Percentiles rank a stretch among this genome's conserved stretches.
These are phyloP conservation scores for Aleiodes leptofemur DNA, from an alignment of 2,888 invertebrate genomes.

Conservation along the genomic window DNA sequence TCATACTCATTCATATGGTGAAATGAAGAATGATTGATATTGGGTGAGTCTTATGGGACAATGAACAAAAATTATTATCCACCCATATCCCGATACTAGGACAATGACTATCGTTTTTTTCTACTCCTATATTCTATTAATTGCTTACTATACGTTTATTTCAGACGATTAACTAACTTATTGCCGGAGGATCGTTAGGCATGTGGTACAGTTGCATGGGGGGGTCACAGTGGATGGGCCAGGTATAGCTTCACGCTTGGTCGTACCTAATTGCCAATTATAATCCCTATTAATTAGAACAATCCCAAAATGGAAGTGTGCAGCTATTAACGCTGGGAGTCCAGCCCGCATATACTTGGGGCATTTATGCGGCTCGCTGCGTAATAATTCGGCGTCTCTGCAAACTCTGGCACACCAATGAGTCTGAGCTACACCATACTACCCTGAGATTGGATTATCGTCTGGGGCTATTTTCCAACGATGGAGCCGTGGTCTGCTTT, in stretches of 20 bases:
- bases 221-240: constrained; percentile 27
- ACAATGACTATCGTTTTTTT: neutral
- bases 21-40: no score
- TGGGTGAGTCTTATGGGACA: no score
- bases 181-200: constrained; percentile 35
- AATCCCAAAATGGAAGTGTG: constrained; percentile 66
- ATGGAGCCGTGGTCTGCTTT: constrained; percentile 69
- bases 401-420: constrained; percentile 29
- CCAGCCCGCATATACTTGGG: constrained; percentile 56
- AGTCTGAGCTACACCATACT: constrained; percentile 36
- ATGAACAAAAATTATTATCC: no score
- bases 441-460: constrained; percentile 67
- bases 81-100: no score
- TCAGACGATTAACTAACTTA: constrained; percentile 31
- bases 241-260: constrained; percentile 46
- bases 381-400: constrained; percentile 67
- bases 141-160: constrained; percentile 22
- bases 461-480: constrained; percentile 64
- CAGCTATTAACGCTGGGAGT: constrained; percentile 65
- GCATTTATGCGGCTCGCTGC: constrained; percentile 65
- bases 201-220: constrained; percentile 28
- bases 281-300: constrained; percentile 72
- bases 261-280: constrained; percentile 70
- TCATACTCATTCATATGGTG: no score
- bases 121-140: constrained; percentile 1